Evolutionary conservation across 1,140 invertebrate species (phyloP).

Genomic region (Colletes gigas): DNA sequence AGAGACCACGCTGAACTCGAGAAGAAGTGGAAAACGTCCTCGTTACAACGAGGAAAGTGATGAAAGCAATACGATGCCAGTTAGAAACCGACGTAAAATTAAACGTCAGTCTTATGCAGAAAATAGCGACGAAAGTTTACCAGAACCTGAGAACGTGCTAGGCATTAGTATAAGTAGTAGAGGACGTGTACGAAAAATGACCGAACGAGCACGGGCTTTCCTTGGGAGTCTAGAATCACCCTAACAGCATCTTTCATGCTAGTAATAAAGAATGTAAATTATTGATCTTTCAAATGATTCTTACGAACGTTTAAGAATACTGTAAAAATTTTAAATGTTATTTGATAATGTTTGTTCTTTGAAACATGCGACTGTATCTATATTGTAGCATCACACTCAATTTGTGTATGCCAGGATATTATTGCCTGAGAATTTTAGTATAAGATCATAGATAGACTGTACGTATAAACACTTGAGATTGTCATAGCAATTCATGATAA

Average conservation of each 20-base stretch:
- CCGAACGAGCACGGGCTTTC: slow-evolving; percentile 87
- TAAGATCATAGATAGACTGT: slow-evolving; percentile 38
- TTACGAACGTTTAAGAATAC: slow-evolving; percentile 15
- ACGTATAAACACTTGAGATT: slow-evolving; percentile 54
- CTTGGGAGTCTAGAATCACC: slow-evolving; percentile 81
- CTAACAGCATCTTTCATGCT: slow-evolving; percentile 65
- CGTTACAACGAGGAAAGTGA: slow-evolving; percentile 85
- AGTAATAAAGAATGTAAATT: slow-evolving; percentile 43
- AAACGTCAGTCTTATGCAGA: slow-evolving; percentile 75
- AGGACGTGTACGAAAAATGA: slow-evolving; percentile 91
- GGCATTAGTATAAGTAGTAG: slow-evolving; percentile 89
- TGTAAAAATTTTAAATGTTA: slow-evolving; percentile 41
- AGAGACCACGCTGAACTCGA: slow-evolving; percentile 53
- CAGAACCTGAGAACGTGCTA: slow-evolving; percentile 66
- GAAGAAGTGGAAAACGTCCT: slow-evolving; percentile 80
- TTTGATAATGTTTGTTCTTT: slow-evolving; percentile 40
- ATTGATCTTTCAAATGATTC: slow-evolving; percentile 14
- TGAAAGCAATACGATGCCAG: slow-evolving; percentile 67
- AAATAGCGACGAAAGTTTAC: slow-evolving; percentile 75
- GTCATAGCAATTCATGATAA: slow-evolving; percentile 40
- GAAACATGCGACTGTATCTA: slow-evolving; percentile 32
- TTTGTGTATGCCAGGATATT: slow-evolving; percentile 32
- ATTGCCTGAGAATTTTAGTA: slow-evolving; percentile 22
- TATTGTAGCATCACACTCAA: slow-evolving; percentile 29
- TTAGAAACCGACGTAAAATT: slow-evolving; percentile 72